A percentile compares a stretch with the other conserved stretches of the same genome.
phyloP scores from a whole-genome alignment of 1,140 invertebrate genomes.

The Coelopa frigida region DNA sequence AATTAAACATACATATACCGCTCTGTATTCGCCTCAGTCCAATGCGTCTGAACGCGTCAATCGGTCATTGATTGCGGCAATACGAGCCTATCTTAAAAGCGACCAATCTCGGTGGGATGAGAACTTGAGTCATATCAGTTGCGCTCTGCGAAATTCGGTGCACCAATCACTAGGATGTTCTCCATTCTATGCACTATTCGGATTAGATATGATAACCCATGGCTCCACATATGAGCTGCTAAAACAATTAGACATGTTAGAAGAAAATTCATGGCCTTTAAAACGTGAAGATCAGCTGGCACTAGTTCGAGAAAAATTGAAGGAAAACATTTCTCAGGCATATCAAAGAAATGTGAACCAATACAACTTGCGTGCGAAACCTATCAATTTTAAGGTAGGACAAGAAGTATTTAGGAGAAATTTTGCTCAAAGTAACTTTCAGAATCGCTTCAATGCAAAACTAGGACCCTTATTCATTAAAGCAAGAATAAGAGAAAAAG shows the following conservation, averaged over 20 bases:
- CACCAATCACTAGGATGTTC: slow-evolving; percentile 4
- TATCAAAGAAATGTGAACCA: neutral
- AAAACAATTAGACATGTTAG: slow-evolving; percentile 1
- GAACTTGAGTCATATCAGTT: slow-evolving; percentile 1
- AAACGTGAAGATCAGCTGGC: neutral
- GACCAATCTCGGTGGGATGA: slow-evolving; percentile 2
- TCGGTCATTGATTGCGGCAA: slow-evolving; percentile 4
- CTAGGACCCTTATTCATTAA: slow-evolving; percentile 1
- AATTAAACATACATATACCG: too few species aligned
- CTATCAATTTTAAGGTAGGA: neutral
- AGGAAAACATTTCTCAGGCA: slow-evolving; percentile 1
- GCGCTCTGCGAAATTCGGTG: too few species aligned
- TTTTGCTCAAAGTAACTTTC: neutral
- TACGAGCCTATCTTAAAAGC: neutral
- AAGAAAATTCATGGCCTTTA: neutral
- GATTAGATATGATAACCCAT: slow-evolving; percentile 12
- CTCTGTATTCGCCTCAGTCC: too few species aligned
- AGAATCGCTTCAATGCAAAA: slow-evolving; percentile 1
- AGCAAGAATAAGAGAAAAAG: neutral
- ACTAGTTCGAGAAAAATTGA: neutral
- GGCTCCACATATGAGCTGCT: slow-evolving; percentile 8
- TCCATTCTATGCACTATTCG: slow-evolving; percentile 7
- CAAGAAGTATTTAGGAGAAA: slow-evolving; percentile 5
- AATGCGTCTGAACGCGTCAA: too few species aligned
- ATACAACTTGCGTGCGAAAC: neutral